Evolutionary conservation across 2,797 vertebrate genomes (phyloP).

Genomic region (Anolis apletophallus): DNA sequence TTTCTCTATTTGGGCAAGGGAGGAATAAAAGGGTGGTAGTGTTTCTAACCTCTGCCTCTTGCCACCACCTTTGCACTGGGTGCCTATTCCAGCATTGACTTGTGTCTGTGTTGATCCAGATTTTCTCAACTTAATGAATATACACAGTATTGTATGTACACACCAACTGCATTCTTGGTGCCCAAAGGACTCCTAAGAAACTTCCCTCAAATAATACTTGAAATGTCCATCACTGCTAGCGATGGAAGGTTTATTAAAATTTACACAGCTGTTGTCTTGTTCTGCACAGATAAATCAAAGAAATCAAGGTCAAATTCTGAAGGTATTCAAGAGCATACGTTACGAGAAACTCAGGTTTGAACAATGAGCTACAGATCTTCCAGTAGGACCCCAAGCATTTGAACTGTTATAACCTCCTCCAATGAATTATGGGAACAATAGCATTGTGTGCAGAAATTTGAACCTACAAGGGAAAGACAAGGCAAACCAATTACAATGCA

Average conservation of each 20-base stretch:
- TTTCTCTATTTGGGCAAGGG: no score
- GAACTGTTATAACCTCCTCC: conserved; percentile 2
- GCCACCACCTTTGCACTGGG: no score
- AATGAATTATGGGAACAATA: background rate
- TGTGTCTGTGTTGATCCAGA: no score
- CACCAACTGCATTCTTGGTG: background rate
- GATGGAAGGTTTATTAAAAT: background rate
- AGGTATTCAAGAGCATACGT: background rate
- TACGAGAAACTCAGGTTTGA: background rate
- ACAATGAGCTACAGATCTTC: background rate
- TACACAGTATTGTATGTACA: no score
- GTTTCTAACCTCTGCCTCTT: no score
- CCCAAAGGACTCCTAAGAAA: background rate
- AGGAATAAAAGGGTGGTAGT: no score
- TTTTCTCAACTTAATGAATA: no score
- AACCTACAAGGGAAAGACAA: background rate
- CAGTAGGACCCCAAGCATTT: background rate
- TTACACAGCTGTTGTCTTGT: background rate
- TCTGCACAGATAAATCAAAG: background rate
- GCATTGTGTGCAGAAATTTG: background rate
- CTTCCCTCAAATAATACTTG: background rate
- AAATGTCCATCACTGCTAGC: background rate
- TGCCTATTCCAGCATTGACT: no score
- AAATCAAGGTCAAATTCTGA: background rate
- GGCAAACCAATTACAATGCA: background rate